Conservation (phyloP, 2,113 vertebrate genomes). For the Bubo scandiacus region DNA sequence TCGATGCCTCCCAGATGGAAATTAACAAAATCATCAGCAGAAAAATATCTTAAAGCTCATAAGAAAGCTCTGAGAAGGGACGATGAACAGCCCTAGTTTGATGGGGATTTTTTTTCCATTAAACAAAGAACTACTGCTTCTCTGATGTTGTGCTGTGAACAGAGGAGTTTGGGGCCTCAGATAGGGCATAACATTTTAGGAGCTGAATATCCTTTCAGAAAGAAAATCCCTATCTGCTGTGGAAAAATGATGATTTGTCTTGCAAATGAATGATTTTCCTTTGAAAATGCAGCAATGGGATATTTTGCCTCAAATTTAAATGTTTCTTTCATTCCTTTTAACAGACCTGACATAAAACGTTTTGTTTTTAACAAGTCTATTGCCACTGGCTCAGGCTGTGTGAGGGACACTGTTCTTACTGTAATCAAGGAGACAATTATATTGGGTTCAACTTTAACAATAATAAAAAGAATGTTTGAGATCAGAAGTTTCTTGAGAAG, state of each 20-base stretch:
- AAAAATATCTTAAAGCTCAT: constrained; percentile 27
- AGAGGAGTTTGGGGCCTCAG: background rate
- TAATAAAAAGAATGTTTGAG: background rate
- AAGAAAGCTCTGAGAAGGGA: constrained; percentile 18
- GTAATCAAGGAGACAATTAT: background rate
- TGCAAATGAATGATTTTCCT: background rate
- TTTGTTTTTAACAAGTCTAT: background rate
- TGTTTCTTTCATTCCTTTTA: background rate
- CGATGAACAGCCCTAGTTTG: background rate
- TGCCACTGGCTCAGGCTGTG: background rate
- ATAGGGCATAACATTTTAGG: background rate
- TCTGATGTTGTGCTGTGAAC: background rate
- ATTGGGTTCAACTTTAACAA: background rate
- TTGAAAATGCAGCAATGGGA: background rate
- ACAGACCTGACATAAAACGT: background rate
- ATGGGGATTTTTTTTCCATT: constrained; percentile 4
- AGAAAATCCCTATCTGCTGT: background rate
- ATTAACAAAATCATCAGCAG: constrained; percentile 16
- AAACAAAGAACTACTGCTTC: constrained; percentile 22
- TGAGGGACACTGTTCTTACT: background rate
- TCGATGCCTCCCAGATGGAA: constrained; percentile 43
- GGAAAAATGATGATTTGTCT: constrained; percentile 6
- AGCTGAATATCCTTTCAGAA: constrained; percentile 23
- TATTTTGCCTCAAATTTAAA: constrained; percentile 3
- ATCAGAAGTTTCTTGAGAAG: background rate